Base-by-base conservation (phyloP, 1,140 invertebrate species). In the Arctopsyche grandis region DNA sequence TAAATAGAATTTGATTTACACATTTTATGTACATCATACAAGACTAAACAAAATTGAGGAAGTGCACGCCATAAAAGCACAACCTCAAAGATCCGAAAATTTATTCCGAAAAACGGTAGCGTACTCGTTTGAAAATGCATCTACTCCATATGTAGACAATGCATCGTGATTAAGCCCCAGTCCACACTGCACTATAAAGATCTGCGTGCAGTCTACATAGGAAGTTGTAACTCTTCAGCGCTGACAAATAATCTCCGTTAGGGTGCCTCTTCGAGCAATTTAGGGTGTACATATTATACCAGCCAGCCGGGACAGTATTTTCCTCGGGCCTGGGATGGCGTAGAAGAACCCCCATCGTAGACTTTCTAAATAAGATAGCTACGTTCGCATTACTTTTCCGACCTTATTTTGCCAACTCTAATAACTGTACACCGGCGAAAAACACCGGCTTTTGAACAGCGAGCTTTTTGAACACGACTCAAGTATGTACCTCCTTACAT, bases 231-330 rank as follows among this genome's bases (percentile, higher is more conserved):
- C 4, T 16, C 48, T 16, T 10, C 48, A 38, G 29, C 16, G 10
- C 48, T 52, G 48, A 52, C 48, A 52, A 52, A 52, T 52, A 52
- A 52, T 52, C 48, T 52, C 48, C 16, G 48, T 52, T 16, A 16
- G 48, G 48, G 48, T 52, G 48, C 16, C 16, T 12, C 16, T 16
- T 52, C 3, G 48, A 5, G 16, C 48, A 52, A 52, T 52, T 52
- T 52, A 52, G 48, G 48, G 48, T 52, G 48, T 52, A 52, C 48
- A 52, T 16, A 52, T 16, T 16, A 52, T 16, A 52, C 48, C 48
- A 52, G 16, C 12, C n/a, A 52, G 48, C 48, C 29, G 48, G 48
- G 48, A 52, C 48, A 52, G 48, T 52, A 52, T 52, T 52, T 52
- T 52, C n/a, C 16, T 12, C 48, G 48, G 12, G 44, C 5, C 48